Conservation (phyloP, 1,140 invertebrate species). For the Brachionus koreanus region DNA sequence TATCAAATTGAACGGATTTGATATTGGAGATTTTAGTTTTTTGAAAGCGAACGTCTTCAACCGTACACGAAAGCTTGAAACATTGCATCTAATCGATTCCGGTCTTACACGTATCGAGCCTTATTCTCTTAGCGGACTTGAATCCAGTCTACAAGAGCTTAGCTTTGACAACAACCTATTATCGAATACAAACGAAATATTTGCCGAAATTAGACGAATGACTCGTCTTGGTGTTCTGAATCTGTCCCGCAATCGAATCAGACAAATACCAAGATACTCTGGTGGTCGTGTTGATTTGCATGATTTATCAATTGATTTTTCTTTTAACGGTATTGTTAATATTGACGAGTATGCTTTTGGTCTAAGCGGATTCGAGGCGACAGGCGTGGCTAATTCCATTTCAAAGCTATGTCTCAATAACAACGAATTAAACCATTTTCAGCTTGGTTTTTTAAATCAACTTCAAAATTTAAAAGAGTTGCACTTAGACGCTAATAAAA, state of each 20-base stretch:
- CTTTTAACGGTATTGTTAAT: constrained; percentile 14
- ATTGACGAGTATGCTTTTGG: constrained; percentile 37
- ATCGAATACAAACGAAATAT: neutral
- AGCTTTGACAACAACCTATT: constrained; percentile 12
- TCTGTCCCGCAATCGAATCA: neutral
- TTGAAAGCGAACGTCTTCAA: constrained; percentile 32
- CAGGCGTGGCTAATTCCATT: neutral
- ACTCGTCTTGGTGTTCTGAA: neutral
- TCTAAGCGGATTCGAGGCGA: neutral
- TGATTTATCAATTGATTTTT: constrained; percentile 2
- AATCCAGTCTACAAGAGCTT: neutral
- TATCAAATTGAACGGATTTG: constrained; percentile 18
- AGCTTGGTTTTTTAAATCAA: constrained; percentile 8
- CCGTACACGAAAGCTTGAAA: constrained; percentile 16
- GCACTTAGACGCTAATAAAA: constrained; percentile 15
- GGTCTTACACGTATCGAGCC: neutral
- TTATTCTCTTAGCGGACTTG: neutral
- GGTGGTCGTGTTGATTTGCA: neutral
- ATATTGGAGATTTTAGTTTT: constrained; percentile 7
- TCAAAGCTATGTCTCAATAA: constrained; percentile 6
- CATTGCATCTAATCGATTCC: neutral
- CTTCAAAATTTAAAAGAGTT: neutral
- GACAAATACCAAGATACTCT: neutral
- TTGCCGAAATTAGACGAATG: neutral
- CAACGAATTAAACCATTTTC: constrained; percentile 40